Conservation (phyloP, 2,113 vertebrate genomes). For the Colossoma macropomum region DNA sequence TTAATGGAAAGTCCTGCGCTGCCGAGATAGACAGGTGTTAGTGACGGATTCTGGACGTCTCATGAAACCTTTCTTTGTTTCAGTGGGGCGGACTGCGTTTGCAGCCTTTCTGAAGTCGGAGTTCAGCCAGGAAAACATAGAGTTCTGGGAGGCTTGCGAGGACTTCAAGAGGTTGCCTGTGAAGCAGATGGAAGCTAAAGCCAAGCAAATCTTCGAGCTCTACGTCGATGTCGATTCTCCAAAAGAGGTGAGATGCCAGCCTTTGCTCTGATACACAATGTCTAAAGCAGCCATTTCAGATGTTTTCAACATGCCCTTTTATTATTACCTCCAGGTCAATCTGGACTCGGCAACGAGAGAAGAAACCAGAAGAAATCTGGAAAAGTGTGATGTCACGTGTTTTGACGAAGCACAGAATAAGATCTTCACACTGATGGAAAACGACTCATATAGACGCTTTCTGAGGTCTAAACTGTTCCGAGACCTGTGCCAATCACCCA, state of each 20-base stretch:
- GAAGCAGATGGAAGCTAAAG: conserved; percentile 77
- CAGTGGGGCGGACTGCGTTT: conserved; percentile 86
- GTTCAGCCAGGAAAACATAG: conserved; percentile 91
- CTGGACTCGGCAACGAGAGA: conserved; percentile 75
- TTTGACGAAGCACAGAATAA: conserved; percentile 78
- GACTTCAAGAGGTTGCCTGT: conserved; percentile 84
- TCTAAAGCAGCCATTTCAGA: neutral
- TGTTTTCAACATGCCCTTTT: neutral
- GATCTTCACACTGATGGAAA: conserved; percentile 81
- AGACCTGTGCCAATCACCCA: conserved; percentile 58
- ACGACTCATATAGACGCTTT: conserved; percentile 81
- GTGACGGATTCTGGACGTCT: neutral
- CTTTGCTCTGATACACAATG: neutral
- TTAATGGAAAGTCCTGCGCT: neutral
- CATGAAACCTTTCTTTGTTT: conserved; percentile 16
- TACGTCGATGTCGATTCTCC: conserved; percentile 86
- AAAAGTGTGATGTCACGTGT: conserved; percentile 59
- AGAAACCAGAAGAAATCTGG: conserved; percentile 67
- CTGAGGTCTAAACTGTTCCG: conserved; percentile 73
- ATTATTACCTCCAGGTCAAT: conserved; percentile 71
- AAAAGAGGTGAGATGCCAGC: conserved; percentile 79
- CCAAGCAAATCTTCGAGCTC: conserved; percentile 86
- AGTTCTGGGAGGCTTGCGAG: conserved; percentile 91
- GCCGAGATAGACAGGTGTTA: neutral
- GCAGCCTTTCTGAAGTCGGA: conserved; percentile 87